Percentiles rank a stretch among this genome's conserved stretches.
Evolutionary conservation across 2,797 vertebrate genomes (phyloP).

Genomic region (Threskiornis aethiopicus): DNA sequence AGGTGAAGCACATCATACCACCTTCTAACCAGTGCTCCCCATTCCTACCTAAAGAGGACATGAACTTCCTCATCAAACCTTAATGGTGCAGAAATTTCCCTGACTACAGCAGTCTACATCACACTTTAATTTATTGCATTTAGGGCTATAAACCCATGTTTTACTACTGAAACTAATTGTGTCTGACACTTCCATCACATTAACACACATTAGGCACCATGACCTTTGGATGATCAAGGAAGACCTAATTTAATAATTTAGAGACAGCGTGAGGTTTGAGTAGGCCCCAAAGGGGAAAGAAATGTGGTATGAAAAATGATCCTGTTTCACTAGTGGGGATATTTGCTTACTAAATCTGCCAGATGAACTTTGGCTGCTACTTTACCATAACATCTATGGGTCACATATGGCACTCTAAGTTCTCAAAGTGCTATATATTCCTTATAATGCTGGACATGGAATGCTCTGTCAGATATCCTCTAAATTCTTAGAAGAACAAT

Average conservation of each 20-base stretch:
- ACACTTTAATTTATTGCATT: constrained; percentile 52
- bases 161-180: constrained; percentile 65
- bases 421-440: background rate
- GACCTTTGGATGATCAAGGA: constrained; percentile 64
- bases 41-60: background rate
- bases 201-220: constrained; percentile 59
- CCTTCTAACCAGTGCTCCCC: background rate
- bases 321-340: background rate
- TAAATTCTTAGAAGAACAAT: background rate
- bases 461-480: background rate
- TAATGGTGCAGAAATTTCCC: constrained; percentile 67
- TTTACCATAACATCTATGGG: background rate
- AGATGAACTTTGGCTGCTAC: background rate
- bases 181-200: constrained; percentile 67
- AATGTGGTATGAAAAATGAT: constrained; percentile 39
- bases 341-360: constrained; percentile 38
- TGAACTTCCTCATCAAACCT: constrained; percentile 43
- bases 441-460: background rate
- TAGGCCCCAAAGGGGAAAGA: constrained; percentile 14
- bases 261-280: background rate
- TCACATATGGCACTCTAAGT: background rate
- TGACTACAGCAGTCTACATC: constrained; percentile 15
- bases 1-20: background rate
- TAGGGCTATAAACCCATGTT: constrained; percentile 52
- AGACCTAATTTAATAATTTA: constrained; percentile 70